phyloP scores from a whole-genome alignment of 2,113 vertebrate species.

The Phoenicopterus ruber region DNA sequence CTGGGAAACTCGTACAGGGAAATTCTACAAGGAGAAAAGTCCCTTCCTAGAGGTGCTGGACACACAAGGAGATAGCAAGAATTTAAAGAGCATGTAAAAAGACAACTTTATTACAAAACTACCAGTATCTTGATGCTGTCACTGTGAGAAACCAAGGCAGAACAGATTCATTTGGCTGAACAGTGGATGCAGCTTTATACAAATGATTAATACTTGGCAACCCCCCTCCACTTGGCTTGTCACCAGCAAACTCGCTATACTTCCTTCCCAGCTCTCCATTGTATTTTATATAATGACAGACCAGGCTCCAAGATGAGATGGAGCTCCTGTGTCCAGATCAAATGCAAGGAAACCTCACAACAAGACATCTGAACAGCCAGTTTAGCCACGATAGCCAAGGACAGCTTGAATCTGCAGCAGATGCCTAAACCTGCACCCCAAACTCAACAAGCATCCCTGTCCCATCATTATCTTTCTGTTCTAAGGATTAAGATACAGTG shows the following conservation, averaged over 20 bases:
- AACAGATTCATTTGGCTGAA: slow-evolving; percentile 55
- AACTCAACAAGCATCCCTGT: background rate
- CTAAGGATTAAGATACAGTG: background rate
- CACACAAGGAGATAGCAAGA: background rate
- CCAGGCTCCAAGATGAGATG: background rate
- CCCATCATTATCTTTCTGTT: background rate
- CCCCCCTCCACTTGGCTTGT: slow-evolving; percentile 26
- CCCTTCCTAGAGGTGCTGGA: background rate
- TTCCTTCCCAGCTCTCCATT: slow-evolving; percentile 45
- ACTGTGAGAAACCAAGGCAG: slow-evolving; percentile 46
- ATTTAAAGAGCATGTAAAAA: background rate
- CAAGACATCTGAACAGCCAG: background rate
- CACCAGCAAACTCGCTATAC: slow-evolving; percentile 46
- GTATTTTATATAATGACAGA: slow-evolving; percentile 32
- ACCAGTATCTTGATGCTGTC: slow-evolving; percentile 22
- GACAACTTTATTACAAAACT: background rate
- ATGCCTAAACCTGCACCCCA: background rate
- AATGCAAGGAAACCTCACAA: background rate
- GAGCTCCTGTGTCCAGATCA: background rate
- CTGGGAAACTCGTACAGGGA: background rate
- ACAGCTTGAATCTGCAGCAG: background rate
- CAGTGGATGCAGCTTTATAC: slow-evolving; percentile 42
- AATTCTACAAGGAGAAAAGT: background rate
- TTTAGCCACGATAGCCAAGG: background rate
- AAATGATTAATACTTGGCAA: slow-evolving; percentile 64